Conservation (phyloP, 2,888 invertebrate species). For the Meteorus colon region DNA sequence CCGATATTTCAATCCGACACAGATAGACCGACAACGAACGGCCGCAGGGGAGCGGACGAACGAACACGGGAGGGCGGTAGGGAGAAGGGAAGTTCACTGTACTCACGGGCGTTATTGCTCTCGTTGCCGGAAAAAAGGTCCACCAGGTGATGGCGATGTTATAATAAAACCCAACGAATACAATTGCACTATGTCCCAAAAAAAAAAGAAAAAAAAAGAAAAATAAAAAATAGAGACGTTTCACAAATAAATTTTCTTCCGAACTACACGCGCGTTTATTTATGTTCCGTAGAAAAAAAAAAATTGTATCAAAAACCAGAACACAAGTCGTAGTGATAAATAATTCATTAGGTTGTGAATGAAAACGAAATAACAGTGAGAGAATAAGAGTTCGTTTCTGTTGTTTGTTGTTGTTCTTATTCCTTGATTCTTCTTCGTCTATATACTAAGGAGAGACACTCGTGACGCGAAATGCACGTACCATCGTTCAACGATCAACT, state of each 20-base stretch:
- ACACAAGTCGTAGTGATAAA: not conserved
- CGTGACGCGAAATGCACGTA: constrained; percentile 22
- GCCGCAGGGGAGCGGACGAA: constrained; percentile 14
- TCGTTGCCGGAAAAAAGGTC: constrained; percentile 30
- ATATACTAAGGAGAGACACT: constrained; percentile 1
- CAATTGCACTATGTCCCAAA: constrained; percentile 29
- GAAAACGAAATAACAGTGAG: not conserved
- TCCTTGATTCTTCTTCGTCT: not conserved
- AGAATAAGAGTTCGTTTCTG: not conserved
- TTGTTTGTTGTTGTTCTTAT: not conserved
- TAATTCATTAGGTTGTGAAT: not conserved
- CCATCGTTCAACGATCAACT: constrained; percentile 18
- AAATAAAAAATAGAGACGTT: not conserved
- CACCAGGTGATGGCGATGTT: constrained; percentile 26
- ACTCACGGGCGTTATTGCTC: constrained; percentile 24
- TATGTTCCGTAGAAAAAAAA: too few relatives aligned
- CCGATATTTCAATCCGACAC: constrained; percentile 56
- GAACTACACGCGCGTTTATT: too few relatives aligned
- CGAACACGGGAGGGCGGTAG: not conserved
- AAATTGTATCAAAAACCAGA: not conserved
- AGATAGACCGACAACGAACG: constrained; percentile 47
- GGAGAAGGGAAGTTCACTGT: constrained; percentile 32
- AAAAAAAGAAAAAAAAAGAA: constrained; percentile 19
- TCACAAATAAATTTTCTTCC: constrained; percentile 3
- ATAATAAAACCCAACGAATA: constrained; percentile 32